Percentiles rank a stretch among this genome's conserved stretches.
phyloP scores from a whole-genome alignment of 2,797 vertebrate species.

The Sebastes taczanowskii region DNA sequence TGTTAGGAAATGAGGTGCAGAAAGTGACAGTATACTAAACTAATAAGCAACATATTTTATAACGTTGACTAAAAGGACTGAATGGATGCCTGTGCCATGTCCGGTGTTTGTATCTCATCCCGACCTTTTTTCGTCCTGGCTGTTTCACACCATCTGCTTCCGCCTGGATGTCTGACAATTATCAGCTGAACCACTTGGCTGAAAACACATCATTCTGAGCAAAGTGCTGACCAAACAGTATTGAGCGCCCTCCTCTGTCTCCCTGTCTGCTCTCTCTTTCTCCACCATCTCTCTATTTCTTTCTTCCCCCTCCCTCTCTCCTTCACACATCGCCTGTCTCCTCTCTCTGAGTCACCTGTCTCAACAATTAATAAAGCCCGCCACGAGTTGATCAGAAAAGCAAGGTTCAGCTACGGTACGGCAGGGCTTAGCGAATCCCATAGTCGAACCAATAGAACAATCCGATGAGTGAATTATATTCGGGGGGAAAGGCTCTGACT shows the following conservation, averaged over 20 bases:
- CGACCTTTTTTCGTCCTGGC: conserved; percentile 6
- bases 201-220: conserved; percentile 21
- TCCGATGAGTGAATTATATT: conserved; percentile 9
- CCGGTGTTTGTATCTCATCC: neutral
- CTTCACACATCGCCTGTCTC: conserved; percentile 36
- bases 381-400: neutral
- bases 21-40: neutral
- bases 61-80: neutral
- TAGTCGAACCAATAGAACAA: neutral
- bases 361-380: conserved; percentile 7
- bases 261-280: neutral
- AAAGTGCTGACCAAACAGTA: conserved; percentile 43
- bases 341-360: conserved; percentile 21
- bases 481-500: neutral
- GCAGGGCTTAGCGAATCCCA: neutral
- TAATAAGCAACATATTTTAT: neutral
- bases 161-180: conserved; percentile 36
- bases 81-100: neutral
- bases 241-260: conserved; percentile 5
- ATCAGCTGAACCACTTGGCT: conserved; percentile 36
- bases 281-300: neutral
- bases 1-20: neutral
- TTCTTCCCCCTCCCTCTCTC: neutral
- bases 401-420: neutral
- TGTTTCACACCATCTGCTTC: conserved; percentile 33